Conservation (phyloP, 1,140 invertebrate species). For the Harpegnathos saltator region DNA sequence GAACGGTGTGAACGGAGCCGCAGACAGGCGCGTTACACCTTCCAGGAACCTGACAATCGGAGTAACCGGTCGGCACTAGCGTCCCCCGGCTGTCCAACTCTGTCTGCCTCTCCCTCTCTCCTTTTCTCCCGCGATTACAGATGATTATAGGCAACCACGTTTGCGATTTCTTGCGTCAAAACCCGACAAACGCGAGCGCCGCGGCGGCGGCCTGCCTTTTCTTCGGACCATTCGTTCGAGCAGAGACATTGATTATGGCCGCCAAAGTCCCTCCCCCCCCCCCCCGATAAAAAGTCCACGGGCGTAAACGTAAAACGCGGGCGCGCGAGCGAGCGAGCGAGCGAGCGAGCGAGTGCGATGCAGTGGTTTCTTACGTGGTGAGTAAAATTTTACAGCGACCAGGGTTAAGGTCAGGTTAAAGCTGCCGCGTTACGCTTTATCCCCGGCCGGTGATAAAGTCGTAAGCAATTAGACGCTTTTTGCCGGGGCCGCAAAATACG, state of each 20-base stretch:
- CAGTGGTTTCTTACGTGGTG: background rate
- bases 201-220: constrained; percentile 23
- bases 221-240: constrained; percentile 35
- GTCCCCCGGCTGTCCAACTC: background rate
- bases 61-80: constrained; percentile 17
- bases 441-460: background rate
- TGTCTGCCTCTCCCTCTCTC: constrained; percentile 36
- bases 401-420: constrained; percentile 4
- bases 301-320: constrained; percentile 3
- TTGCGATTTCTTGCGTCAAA: constrained; percentile 50
- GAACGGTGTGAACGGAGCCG: constrained; percentile 29
- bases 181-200: constrained; percentile 50
- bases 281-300: constrained; percentile 13
- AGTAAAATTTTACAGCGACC: constrained; percentile 21
- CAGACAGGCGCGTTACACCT: constrained; percentile 29
- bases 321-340: too few relatives aligned
- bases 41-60: constrained; percentile 50
- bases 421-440: background rate
- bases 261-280: too few relatives aligned
- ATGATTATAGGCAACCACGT: constrained; percentile 56
- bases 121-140: constrained; percentile 56
- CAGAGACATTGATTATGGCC: constrained; percentile 42
- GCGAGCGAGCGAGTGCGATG: background rate
- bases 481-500: too few relatives aligned
- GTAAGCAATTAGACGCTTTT: background rate